A percentile compares a stretch with the other conserved stretches of the same genome.
Evolutionary conservation across 1,140 invertebrate genomes (phyloP).

Genomic region (Anoplophora glabripennis): DNA sequence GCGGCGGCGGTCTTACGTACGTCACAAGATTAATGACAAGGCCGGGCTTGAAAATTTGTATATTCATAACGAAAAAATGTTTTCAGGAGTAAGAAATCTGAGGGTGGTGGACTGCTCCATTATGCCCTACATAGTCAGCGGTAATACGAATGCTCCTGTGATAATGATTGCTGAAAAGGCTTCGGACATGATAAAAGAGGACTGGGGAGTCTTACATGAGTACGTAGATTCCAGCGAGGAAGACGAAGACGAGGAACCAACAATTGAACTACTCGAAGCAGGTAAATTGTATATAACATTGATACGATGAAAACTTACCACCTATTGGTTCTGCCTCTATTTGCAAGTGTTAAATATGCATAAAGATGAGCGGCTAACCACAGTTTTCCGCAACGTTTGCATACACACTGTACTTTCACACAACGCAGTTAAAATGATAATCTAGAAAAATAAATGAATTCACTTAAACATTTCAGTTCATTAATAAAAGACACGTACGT

Average conservation of each 20-base stretch:
- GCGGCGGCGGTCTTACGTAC: no score
- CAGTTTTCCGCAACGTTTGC: no score
- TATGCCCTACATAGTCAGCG: constrained; percentile 71
- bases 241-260: constrained; percentile 3
- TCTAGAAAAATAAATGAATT: no score
- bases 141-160: constrained; percentile 73
- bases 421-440: no score
- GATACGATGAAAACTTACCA: background rate
- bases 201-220: constrained; percentile 46
- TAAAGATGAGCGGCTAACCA: no score
- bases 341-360: no score
- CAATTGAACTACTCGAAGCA: background rate
- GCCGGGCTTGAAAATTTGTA: background rate
- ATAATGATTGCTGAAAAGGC: constrained; percentile 80
- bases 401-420: no score
- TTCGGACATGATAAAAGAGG: constrained; percentile 67
- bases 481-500: no score
- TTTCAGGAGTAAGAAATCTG: constrained; percentile 62
- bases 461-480: no score
- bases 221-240: constrained; percentile 19
- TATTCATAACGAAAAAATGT: constrained; percentile 3
- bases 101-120: constrained; percentile 78
- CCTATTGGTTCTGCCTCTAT: no score
- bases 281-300: background rate
- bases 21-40: constrained; percentile 58